A percentile compares a stretch with the other conserved stretches of the same genome.
Evolutionary conservation across 2,888 invertebrate species (phyloP).

Genomic region (Petrolisthes manimaculis): DNA sequence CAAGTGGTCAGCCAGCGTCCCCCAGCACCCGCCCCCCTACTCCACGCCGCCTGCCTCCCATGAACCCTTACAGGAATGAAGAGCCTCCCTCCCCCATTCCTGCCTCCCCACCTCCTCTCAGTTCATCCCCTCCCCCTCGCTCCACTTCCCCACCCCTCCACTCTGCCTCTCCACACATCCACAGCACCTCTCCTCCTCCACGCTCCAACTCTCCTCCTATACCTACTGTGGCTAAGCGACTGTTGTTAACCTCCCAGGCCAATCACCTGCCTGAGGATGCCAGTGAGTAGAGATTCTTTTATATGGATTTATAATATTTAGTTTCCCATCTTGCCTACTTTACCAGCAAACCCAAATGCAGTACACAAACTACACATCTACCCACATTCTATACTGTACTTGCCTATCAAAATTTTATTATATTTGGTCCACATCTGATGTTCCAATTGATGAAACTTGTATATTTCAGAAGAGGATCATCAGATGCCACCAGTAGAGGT

Average conservation of each 20-base stretch:
- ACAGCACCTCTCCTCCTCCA: neutral
- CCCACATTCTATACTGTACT: no score
- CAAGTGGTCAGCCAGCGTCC: constrained; percentile 23
- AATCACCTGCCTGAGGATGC: constrained; percentile 15
- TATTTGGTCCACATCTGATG: neutral
- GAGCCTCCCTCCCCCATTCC: neutral
- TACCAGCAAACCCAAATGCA: no score
- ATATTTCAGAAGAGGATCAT: constrained; percentile 21
- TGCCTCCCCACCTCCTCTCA: no score
- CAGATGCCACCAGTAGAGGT: constrained; percentile 51
- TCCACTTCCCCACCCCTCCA: no score
- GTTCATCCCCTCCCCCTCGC: no score
- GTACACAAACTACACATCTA: no score
- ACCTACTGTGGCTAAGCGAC: constrained; percentile 43
- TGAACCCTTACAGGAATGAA: constrained; percentile 43
- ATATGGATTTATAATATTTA: neutral
- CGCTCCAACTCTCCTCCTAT: constrained; percentile 47
- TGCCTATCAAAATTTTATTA: neutral
- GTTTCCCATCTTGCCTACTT: neutral
- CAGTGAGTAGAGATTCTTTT: constrained; percentile 17
- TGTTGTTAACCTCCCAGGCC: constrained; percentile 26
- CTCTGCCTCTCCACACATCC: no score
- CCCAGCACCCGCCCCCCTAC: constrained; percentile 49
- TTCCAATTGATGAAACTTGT: neutral
- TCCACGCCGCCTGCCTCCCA: constrained; percentile 52